Percentiles rank a stretch among this genome's conserved stretches.
phyloP scores from a whole-genome alignment of 2,113 vertebrate genomes.

The Mungos mungo region DNA sequence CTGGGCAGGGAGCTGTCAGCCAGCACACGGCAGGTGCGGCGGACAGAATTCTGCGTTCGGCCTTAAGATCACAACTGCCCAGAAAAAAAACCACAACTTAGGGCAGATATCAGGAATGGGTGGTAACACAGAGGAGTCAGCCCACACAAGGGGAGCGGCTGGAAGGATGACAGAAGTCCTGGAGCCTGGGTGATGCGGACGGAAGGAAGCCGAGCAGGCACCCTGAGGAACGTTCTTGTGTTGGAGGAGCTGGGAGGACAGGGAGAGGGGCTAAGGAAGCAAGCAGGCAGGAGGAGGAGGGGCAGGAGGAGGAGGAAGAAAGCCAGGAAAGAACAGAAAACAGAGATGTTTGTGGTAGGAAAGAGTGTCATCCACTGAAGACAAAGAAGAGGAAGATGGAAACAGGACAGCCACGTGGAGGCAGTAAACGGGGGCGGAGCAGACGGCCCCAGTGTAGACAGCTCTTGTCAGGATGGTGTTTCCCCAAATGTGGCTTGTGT shows the following conservation, averaged over 20 bases:
- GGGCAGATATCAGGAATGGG: background rate
- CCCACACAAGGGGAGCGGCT: background rate
- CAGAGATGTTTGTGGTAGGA: too few relatives aligned
- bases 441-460: too few relatives aligned
- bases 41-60: background rate
- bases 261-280: background rate
- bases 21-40: background rate
- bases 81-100: background rate
- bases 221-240: background rate
- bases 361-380: background rate
- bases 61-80: background rate
- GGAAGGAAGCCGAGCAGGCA: background rate
- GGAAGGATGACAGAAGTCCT: background rate
- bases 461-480: background rate
- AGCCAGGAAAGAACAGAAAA: background rate
- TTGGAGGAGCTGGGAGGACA: background rate
- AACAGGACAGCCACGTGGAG: background rate
- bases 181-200: background rate
- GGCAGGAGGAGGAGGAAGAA: background rate
- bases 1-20: background rate
- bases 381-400: background rate
- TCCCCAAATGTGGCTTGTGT: background rate
- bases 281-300: background rate
- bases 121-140: background rate
- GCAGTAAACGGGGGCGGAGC: fast-evolving